These are phyloP conservation scores for Smutsia gigantea DNA, from an alignment of 2,797 vertebrate genomes.

Conservation along the genomic window DNA sequence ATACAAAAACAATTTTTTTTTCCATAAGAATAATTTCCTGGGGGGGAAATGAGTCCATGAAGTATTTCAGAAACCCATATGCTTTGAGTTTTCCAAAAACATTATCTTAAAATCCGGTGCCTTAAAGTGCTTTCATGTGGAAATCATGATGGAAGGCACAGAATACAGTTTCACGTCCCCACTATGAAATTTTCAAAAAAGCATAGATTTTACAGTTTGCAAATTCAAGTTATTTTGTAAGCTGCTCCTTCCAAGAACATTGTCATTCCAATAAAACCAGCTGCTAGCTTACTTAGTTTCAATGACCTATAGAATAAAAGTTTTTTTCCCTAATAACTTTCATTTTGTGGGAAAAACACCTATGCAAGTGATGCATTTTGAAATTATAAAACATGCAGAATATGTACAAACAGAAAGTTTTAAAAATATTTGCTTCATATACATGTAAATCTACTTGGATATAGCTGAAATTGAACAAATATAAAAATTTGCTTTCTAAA, in stretches of 20 bases:
- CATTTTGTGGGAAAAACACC: conserved; percentile 86
- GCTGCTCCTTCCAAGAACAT: conserved; percentile 85
- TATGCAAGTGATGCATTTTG: conserved; percentile 85
- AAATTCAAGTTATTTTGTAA: conserved; percentile 80
- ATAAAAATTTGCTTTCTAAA: conserved; percentile 89
- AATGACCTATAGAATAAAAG: conserved; percentile 80
- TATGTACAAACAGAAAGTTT: conserved; percentile 91
- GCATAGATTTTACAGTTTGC: conserved; percentile 67
- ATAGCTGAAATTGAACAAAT: conserved; percentile 89
- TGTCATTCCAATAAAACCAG: conserved; percentile 82
- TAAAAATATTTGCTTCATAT: conserved; percentile 92
- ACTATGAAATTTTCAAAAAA: conserved; percentile 78
- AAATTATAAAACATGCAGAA: conserved; percentile 91
- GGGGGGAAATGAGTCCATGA: conserved; percentile 61
- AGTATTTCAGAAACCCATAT: conserved; percentile 78
- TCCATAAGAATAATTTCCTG: conserved; percentile 76
- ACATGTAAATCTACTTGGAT: conserved; percentile 90
- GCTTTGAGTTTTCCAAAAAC: conserved; percentile 79
- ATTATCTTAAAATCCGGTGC: conserved; percentile 78
- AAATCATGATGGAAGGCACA: conserved; percentile 79
- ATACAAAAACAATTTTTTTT: conserved; percentile 76
- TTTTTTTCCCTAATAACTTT: conserved; percentile 77
- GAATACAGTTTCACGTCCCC: conserved; percentile 79
- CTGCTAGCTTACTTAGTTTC: conserved; percentile 77
- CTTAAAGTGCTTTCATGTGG: conserved; percentile 81